Conservation (phyloP, 2,888 invertebrate genomes). For the Eumerus sabulonum region DNA sequence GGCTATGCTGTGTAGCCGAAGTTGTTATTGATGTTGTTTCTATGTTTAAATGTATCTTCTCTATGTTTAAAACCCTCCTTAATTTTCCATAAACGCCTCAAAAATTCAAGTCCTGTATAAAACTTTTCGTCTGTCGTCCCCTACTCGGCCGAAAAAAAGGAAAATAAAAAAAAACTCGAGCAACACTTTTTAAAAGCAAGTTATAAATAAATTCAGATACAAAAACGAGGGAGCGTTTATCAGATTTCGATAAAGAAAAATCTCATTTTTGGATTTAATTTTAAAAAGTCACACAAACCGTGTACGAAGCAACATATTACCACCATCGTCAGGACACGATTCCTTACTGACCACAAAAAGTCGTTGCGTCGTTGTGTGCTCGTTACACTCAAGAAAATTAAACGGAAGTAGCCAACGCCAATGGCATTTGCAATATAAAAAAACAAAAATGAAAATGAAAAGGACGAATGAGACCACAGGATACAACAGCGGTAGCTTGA, state of each 20-base stretch:
- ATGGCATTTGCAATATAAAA: not conserved
- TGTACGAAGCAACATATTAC: constrained; percentile 17
- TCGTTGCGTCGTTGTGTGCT: constrained; percentile 1
- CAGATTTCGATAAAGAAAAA: constrained; percentile 29
- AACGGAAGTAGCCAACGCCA: constrained; percentile 43
- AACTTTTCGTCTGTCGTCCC: no score
- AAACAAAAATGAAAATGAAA: not conserved
- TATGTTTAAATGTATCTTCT: no score
- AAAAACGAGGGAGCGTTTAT: constrained; percentile 9
- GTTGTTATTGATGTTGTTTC: no score
- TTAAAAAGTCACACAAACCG: constrained; percentile 28
- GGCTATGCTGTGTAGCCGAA: no score
- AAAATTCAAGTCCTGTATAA: no score
- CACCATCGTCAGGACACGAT: not conserved
- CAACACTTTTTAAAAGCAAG: no score
- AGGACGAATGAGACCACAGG: not conserved
- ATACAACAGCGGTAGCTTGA: not conserved
- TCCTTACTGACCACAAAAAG: constrained; percentile 32
- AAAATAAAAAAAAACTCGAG: no score
- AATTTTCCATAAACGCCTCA: no score
- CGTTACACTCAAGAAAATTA: constrained; percentile 48
- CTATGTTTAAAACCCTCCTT: no score
- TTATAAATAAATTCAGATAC: no score
- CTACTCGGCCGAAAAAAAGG: no score
- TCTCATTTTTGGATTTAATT: constrained; percentile 55